Evolutionary conservation across 2,888 invertebrate genomes (phyloP), one percentile per base, ranked within the genome.

Genomic region (Rhimphoctona megacephalus): DNA sequence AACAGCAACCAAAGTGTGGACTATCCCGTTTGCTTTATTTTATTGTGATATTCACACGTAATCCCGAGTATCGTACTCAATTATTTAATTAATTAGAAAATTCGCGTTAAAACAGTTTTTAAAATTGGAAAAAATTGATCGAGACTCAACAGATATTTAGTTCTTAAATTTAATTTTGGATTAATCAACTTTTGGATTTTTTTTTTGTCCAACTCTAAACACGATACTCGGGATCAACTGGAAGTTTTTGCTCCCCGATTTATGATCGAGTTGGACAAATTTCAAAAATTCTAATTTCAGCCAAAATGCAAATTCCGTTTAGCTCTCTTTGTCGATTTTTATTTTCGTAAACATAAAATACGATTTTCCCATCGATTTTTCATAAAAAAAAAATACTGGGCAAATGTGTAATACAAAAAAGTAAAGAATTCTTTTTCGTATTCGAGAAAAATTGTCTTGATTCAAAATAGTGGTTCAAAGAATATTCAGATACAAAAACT

Each of bases 1-100:
- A 86, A 86, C 83, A 86, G 84, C 86, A 84, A 86, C 86, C 81
- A 54, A 54, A 81, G 86, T 86, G 86, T 81, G 79, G 39, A 81
- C 66, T 67, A 61, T 6, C 54, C 39, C 19, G 54, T 70, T 36
- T 81, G 81, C 73, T 69, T 86, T 74, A 39, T 78, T 76, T 57
- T 69, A 25, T 19, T 46, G 36, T n/a, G 5, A 4, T 67, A 74
- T n/a, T 46, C 61, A 14, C 52, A 66, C 11, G 11, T 7, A 8
- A 33, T 43, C 66, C 72, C 57, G 83, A 80, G 83, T 81, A 86
- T 76, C 80, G 81, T 72, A 77, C 8, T 46, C 25, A 25, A 8
- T 30, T 14, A 7, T n/a, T 39, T 6, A 17, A 25, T 69, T 25
- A 2, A 69, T 43, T 39, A 3, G 25, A 57, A n/a, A 36, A 66